Base-by-base conservation (phyloP, 2,797 vertebrate genomes). In the Podarcis siculus region DNA sequence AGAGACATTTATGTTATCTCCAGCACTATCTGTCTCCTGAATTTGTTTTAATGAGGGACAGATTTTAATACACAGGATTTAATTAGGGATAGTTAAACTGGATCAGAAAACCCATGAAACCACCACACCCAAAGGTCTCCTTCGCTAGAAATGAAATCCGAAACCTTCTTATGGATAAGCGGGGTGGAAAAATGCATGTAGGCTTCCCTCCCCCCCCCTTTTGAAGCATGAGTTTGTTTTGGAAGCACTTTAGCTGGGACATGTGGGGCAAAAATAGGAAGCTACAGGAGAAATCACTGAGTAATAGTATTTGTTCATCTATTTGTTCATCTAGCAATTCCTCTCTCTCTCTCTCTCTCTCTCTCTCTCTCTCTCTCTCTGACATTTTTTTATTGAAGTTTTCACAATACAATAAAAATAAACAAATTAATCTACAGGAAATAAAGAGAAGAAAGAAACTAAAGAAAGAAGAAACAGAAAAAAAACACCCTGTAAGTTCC, bases 101-200 rank as follows among this genome's bases (percentile, higher is more conserved):
- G 94, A 94, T 96, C 84, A 89, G 94, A 91, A 95, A 94, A 92
- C 91, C 94, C 93, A 93, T 92, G 92, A 94, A 95, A 95, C 86
- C 80, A 94, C 93, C 94, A 94, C 93, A 85, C 95, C 89, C 95
- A 95, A 93, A 84, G 55, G 79, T 91, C 66, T 76, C 88, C 88
- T 89, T 92, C 93, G 87, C 83, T 89, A 90, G 91, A 90, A 90
- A 88, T 93, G 92, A 95, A 92, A 92, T 90, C 82, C 88, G 91
- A 92, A 92, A 90, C 92, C 89, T 89, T 83, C 91, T 93, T 93
- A 92, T 83, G n/a, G 12, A 76, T 75, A 77, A 76, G 79, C 64
- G 23, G 72, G 5, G 7, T 0, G 19, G 23, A 73, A 73, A 6
- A 55, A 55, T 55, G 49, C 49, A 55, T 55, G 49, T 55, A 55